Base-by-base conservation (phyloP, 2,888 invertebrate genomes). In the Gryllus longicercus region DNA sequence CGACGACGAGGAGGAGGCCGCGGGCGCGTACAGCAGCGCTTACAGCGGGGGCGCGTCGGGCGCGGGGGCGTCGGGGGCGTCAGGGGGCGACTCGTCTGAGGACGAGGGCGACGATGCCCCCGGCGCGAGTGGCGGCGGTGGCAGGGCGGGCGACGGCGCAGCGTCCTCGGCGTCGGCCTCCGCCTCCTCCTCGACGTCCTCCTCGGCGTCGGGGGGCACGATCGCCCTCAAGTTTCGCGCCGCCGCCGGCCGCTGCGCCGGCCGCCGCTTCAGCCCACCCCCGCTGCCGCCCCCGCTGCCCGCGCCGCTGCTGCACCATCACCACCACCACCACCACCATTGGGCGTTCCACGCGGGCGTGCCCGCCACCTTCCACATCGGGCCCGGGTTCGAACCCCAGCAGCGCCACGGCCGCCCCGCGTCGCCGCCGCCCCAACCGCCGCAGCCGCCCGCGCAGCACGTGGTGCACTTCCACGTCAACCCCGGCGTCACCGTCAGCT, bases 381-480 rank as follows among this genome's bases (percentile, higher is more conserved):
- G 82, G n/a, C 82, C 90, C 79, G 90, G 90, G 82, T 91, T 91
- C 83, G 90, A 90, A 83, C 89, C 89, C 81, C 88, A 87, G 83
- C 87, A 82, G 85, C 88, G 81, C 87, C 87, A 86, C 84, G 86
- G 81, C 38, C 38, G 38, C 38, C 5, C 38, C 38, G 38, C 38
- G 38, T 18, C 63, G 84, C 85, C 83, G 74, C 63, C 51, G 74
- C 50, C 50, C n/a, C 18, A 14, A 5, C 25, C 18, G 49, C 18
- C n/a, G 83, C 83, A 81, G 83, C 82, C 82, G 83, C 82, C 83
- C 85, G 78, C 80, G 84, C 84, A 92, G 85, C 92, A 92, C 85
- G 91, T 93, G 81, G 93, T 94, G 83, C 90, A 92, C 84, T 91
- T 94, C 85, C 94, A 94, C 86, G 91, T 94, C 84, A 92, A 93